Evolutionary conservation across 2,888 invertebrate genomes (phyloP).

Genomic region (Caenorhabditis becei): DNA sequence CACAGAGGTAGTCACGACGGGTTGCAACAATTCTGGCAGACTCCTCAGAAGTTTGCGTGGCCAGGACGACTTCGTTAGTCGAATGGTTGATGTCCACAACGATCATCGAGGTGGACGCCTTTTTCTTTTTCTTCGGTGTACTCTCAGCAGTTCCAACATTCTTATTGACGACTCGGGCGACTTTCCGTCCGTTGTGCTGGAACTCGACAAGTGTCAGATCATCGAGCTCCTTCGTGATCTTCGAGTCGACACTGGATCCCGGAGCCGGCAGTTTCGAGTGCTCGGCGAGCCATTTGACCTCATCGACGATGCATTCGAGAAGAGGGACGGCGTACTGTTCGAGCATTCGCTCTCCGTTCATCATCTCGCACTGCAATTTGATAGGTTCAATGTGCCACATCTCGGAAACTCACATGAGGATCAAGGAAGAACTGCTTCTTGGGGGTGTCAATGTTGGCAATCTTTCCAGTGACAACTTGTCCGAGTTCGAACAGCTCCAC

Average conservation of each 20-base stretch:
- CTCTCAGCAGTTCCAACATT: neutral
- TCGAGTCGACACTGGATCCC: slow-evolving; percentile 36
- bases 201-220: slow-evolving; percentile 58
- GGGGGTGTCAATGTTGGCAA: slow-evolving; percentile 19
- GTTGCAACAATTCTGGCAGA: slow-evolving; percentile 26
- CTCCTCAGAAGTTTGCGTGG: slow-evolving; percentile 14
- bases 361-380: slow-evolving; percentile 46
- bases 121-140: slow-evolving; percentile 37
- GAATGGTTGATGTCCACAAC: slow-evolving; percentile 56
- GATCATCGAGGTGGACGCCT: slow-evolving; percentile 14
- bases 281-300: slow-evolving; percentile 56
- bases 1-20: slow-evolving; percentile 55
- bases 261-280: slow-evolving; percentile 46
- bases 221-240: slow-evolving; percentile 51
- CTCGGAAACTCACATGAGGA: slow-evolving; percentile 42
- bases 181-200: slow-evolving; percentile 47
- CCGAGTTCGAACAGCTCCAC: slow-evolving; percentile 52
- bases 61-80: slow-evolving; percentile 57
- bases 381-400: too few relatives aligned
- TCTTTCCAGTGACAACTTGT: slow-evolving; percentile 50
- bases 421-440: slow-evolving; percentile 50
- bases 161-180: slow-evolving; percentile 50
- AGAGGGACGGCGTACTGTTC: slow-evolving; percentile 41
- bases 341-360: slow-evolving; percentile 32
- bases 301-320: slow-evolving; percentile 48